Evolutionary conservation across 2,113 vertebrate genomes (phyloP).

Genomic region (Caloenas nicobarica): DNA sequence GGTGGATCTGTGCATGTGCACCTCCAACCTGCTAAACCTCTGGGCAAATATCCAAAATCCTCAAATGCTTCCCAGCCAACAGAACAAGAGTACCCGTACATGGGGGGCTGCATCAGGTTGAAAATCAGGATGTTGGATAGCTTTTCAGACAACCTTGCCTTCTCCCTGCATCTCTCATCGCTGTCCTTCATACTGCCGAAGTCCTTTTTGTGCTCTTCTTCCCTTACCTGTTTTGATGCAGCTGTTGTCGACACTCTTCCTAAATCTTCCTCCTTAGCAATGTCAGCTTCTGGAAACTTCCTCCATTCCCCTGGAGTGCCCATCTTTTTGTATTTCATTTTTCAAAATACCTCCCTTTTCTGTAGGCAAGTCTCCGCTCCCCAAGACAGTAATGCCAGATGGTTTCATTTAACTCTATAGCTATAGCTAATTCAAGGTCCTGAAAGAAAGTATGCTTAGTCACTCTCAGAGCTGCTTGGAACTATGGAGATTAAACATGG

Average conservation of each 20-base stretch:
- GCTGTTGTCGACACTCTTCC: neutral
- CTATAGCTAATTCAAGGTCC: neutral
- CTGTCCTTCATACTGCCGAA: neutral
- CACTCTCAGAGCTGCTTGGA: neutral
- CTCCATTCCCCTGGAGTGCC: neutral
- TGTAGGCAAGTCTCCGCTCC: neutral
- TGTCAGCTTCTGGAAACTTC: neutral
- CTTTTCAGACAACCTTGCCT: neutral
- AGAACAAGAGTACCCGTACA: rapidly evolving
- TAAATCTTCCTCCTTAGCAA: neutral
- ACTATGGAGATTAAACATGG: neutral
- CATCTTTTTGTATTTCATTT: neutral
- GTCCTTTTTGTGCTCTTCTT: neutral
- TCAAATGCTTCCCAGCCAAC: neutral
- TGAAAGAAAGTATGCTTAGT: neutral
- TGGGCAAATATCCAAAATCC: neutral
- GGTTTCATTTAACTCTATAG: neutral
- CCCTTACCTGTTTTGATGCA: neutral
- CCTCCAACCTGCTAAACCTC: neutral
- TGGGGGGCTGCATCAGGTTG: neutral
- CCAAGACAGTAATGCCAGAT: neutral
- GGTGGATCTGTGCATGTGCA: neutral
- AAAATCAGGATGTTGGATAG: neutral
- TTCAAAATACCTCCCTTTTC: neutral
- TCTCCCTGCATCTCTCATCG: neutral